Evolutionary conservation across 30 jellyfish, hydroid and myxozoan species (phyloP).

Genomic region (Phacellophora camtschatica): DNA sequence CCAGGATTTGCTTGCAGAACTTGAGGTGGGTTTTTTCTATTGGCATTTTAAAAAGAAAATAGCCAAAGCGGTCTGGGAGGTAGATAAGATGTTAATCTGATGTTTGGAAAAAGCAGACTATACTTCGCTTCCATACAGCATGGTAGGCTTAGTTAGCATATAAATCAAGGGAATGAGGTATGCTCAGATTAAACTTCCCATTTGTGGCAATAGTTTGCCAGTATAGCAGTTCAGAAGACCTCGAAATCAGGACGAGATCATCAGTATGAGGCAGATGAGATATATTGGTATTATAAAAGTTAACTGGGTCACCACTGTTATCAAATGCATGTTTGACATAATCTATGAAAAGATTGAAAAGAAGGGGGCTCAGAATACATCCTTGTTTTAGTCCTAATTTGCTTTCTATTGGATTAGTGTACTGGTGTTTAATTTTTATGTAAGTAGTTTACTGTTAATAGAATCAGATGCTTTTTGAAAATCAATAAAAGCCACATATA

Average conservation of each 20-base stretch:
- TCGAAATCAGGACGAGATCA: not conserved
- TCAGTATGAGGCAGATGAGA: not conserved
- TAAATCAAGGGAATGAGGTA: no score
- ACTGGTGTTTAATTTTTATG: no score
- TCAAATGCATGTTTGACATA: no score
- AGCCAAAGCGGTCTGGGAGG: not conserved
- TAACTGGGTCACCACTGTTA: not conserved
- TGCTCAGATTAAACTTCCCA: not conserved
- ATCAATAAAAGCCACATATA: not conserved
- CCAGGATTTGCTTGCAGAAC: constrained; percentile 12
- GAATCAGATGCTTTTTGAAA: not conserved
- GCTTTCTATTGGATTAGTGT: not conserved
- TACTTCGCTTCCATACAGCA: not conserved
- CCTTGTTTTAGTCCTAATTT: not conserved
- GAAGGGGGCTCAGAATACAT: not conserved
- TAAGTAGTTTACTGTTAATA: not conserved
- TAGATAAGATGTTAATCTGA: not conserved
- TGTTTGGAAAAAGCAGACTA: not conserved
- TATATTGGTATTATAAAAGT: no score
- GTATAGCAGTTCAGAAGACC: not conserved
- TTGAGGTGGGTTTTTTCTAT: not conserved
- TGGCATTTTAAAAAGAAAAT: not conserved
- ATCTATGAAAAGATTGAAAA: not conserved
- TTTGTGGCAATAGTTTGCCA: not conserved
- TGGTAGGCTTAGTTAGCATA: no score